Evolutionary conservation across 2,113 vertebrate species (phyloP).

Genomic region (Sturnira hondurensis): DNA sequence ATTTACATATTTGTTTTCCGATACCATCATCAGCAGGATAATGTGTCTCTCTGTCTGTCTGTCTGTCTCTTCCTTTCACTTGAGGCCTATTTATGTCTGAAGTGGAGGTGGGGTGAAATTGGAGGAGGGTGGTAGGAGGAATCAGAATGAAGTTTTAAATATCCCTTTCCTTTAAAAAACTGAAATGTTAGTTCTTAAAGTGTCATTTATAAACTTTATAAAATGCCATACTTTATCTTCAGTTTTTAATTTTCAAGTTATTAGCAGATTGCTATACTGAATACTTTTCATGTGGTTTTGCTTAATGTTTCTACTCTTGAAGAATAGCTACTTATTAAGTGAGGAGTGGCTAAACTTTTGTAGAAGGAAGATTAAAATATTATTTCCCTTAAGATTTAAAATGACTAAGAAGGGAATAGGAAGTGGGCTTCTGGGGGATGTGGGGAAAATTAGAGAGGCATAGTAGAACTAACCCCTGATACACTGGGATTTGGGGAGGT

Average conservation of each 20-base stretch:
- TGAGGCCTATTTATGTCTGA: neutral
- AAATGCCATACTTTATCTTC: neutral
- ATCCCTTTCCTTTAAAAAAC: neutral
- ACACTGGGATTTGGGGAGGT: neutral
- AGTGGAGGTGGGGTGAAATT: neutral
- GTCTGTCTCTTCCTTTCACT: neutral
- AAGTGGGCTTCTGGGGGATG: neutral
- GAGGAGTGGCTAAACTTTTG: neutral
- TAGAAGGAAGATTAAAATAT: constrained; percentile 32
- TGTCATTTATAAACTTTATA: constrained; percentile 10
- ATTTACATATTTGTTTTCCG: constrained; percentile 15
- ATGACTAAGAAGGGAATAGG: neutral
- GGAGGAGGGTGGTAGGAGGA: neutral
- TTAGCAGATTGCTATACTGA: neutral
- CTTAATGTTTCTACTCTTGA: constrained; percentile 25
- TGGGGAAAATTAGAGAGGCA: neutral
- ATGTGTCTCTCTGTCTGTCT: neutral
- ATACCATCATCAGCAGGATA: neutral
- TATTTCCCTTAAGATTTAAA: constrained; percentile 48
- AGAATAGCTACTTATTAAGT: constrained; percentile 33
- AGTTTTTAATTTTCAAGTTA: constrained; percentile 5
- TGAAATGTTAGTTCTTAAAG: neutral
- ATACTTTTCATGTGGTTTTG: neutral
- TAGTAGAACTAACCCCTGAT: neutral
- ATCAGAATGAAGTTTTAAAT: neutral